These are phyloP conservation scores for Sebastes minor DNA, from an alignment of 2,797 vertebrate genomes.

Conservation along the genomic window DNA sequence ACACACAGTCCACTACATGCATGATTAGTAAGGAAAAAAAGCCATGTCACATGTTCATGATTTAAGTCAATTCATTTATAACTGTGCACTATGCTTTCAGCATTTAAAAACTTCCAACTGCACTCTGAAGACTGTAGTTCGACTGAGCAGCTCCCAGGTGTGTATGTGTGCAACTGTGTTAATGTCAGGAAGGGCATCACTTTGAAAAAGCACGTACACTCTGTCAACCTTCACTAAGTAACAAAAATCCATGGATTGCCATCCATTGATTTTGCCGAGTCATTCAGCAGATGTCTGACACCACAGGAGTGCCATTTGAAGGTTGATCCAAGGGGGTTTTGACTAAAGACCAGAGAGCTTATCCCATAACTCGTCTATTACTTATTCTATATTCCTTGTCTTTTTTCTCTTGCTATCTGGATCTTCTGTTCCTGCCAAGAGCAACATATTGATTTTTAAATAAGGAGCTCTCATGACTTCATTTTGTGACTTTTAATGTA, in stretches of 20 bases:
- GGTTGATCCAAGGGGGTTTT: conserved; percentile 12
- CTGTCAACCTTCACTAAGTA: conserved; percentile 26
- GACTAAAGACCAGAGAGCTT: conserved; percentile 8
- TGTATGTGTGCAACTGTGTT: conserved; percentile 5
- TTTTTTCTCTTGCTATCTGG: background rate
- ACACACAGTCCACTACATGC: background rate
- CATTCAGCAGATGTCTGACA: conserved; percentile 17
- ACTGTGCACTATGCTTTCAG: background rate
- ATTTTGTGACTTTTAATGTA: background rate
- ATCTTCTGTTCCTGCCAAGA: background rate
- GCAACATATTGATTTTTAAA: background rate
- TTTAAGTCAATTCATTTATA: background rate
- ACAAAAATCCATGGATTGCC: conserved; percentile 12
- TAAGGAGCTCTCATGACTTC: conserved; percentile 2
- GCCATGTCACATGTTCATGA: background rate
- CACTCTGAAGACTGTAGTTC: background rate
- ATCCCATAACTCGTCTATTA: background rate
- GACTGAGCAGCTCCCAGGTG: background rate
- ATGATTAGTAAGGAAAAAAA: background rate
- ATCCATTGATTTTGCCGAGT: conserved; percentile 8
- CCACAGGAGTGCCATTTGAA: conserved; percentile 28
- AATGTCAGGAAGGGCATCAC: conserved; percentile 1
- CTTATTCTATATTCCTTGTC: background rate
- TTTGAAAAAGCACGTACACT: background rate
- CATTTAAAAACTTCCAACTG: background rate